These are phyloP conservation scores for Distichodus sexfasciatus DNA, from an alignment of 2,797 vertebrate genomes.

Conservation along the genomic window DNA sequence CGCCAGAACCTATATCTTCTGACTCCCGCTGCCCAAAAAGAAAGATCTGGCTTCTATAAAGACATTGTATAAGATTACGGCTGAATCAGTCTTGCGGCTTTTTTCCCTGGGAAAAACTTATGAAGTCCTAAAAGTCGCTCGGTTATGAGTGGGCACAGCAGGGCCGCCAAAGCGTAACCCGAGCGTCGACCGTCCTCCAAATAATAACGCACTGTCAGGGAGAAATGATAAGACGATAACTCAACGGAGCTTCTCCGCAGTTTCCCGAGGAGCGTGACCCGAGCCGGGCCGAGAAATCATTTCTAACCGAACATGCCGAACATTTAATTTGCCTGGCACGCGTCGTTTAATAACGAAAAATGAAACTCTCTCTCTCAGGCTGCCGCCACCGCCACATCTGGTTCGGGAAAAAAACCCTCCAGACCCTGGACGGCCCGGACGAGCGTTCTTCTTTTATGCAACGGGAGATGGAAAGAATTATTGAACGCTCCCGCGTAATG, in stretches of 20 bases:
- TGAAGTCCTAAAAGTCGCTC: constrained; percentile 81
- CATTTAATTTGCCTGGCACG: constrained; percentile 86
- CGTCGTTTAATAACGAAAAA: constrained; percentile 69
- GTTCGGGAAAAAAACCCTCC: constrained; percentile 81
- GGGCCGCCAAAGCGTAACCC: constrained; percentile 80
- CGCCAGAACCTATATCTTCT: constrained; percentile 56
- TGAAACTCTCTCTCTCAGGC: constrained; percentile 72
- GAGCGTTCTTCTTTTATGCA: constrained; percentile 82
- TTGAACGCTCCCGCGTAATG: constrained; percentile 85
- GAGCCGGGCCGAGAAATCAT: constrained; percentile 85
- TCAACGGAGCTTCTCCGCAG: constrained; percentile 83
- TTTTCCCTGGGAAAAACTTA: constrained; percentile 77
- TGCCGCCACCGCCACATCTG: constrained; percentile 86
- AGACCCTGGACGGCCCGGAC: constrained; percentile 80
- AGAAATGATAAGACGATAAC: constrained; percentile 94
- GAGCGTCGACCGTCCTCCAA: constrained; percentile 84
- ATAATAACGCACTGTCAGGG: constrained; percentile 91
- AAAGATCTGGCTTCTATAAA: constrained; percentile 79
- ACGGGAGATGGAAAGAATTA: constrained; percentile 82
- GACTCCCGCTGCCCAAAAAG: constrained; percentile 54
- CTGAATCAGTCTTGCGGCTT: constrained; percentile 77
- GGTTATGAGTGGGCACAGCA: constrained; percentile 74
- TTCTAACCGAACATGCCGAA: constrained; percentile 76
- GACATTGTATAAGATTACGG: constrained; percentile 79
- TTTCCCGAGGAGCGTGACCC: constrained; percentile 87